Evolutionary conservation across 2,888 invertebrate species (phyloP), one percentile per base, ranked within the genome.

Genomic region (Creontiades dilutus): DNA sequence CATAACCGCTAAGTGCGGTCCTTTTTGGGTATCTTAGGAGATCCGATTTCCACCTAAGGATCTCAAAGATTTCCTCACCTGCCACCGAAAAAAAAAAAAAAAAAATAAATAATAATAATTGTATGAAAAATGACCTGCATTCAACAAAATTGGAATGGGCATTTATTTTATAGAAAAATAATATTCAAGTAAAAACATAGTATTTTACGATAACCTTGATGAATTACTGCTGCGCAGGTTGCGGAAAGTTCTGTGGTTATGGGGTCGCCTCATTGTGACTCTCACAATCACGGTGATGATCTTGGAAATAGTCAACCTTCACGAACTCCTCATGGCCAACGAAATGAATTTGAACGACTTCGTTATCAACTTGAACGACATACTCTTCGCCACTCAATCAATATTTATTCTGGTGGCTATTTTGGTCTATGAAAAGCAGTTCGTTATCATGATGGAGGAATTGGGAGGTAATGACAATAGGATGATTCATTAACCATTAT

Each of bases 361-460:
- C 57, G 57, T 57, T n/a, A 57, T 57, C 57, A 57, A 16, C n/a
- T n/a, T 57, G 57, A 57, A 57, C 19, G 57, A 57, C 57, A 57
- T 57, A 7, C 57, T 57, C 57, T 57, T 2, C n/a, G 57, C 57
- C 16, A n/a, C 57, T n/a, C 57, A 57, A n/a, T 16, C 57, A 7
- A n/a, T 57, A n/a, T 57, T 5, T n/a, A 57, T 57, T n/a, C 57
- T 16, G 57, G 57, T n/a, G 57, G n/a, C 0, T n/a, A 57, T 57
- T n/a, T 57, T 57, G n/a, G 57, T 57, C 5, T 57, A n/a, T n/a
- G n/a, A 57, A 57, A 57, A 16, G 2, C 57, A 57, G n/a, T 57
- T 57, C 5, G n/a, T n/a, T 0, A 57, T 7, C 5, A 57, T 57
- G 16, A 57, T 57, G 57, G 57, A 57, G 13, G 57, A 57, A 57